A percentile compares a stretch with the other conserved stretches of the same genome.
phyloP scores from a whole-genome alignment of 2,113 vertebrate genomes.

The Corvus moneduloides region DNA sequence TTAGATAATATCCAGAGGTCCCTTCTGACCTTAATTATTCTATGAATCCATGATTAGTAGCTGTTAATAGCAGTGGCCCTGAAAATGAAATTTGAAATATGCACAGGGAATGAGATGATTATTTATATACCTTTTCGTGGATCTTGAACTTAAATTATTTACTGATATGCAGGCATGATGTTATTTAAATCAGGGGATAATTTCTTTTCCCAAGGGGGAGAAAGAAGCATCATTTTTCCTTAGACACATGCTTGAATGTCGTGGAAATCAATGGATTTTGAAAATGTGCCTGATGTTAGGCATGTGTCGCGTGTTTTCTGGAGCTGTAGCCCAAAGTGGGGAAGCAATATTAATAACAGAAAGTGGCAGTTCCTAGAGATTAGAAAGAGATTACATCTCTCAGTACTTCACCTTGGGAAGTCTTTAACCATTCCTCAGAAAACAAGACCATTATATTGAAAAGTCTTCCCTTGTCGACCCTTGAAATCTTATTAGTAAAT shows the following conservation, averaged over 20 bases:
- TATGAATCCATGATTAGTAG: constrained; percentile 24
- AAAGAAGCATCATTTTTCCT: neutral
- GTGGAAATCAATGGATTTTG: neutral
- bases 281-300: neutral
- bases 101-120: neutral
- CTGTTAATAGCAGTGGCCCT: neutral
- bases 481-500: constrained; percentile 59
- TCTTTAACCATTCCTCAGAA: constrained; percentile 28
- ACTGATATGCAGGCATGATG: neutral
- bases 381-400: constrained; percentile 43
- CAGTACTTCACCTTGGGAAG: constrained; percentile 45
- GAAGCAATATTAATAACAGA: constrained; percentile 33
- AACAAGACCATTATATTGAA: constrained; percentile 46
- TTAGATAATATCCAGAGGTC: neutral
- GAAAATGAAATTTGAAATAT: constrained; percentile 17
- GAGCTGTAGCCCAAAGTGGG: neutral
- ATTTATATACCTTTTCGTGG: neutral
- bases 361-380: constrained; percentile 3
- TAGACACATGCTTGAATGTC: neutral
- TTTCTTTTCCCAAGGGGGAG: neutral
- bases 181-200: neutral
- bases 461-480: constrained; percentile 29
- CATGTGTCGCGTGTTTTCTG: neutral
- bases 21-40: constrained; percentile 35
- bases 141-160: constrained; percentile 14